phyloP scores from a whole-genome alignment of 2,797 vertebrate species.

The Pterois miles region DNA sequence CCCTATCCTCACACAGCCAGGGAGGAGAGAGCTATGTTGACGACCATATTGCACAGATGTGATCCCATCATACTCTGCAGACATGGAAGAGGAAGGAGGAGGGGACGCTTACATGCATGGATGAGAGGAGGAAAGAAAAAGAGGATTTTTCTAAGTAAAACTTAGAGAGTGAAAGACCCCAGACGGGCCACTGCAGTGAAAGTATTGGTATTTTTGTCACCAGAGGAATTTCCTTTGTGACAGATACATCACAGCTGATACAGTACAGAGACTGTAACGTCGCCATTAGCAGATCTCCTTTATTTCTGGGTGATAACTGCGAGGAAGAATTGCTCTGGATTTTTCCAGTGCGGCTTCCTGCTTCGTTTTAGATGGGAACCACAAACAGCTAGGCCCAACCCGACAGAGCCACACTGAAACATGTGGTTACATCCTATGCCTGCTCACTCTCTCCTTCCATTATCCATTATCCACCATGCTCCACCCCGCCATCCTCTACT shows the following conservation, averaged over 20 bases:
- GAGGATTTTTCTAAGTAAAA: not conserved
- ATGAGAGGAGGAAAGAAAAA: not conserved
- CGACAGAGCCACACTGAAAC: conserved; percentile 55
- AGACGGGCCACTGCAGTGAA: conserved; percentile 31
- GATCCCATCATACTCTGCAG: conserved; percentile 35
- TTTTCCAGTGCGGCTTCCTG: conserved; percentile 69
- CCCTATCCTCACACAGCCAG: conserved; percentile 48
- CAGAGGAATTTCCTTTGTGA: conserved; percentile 36
- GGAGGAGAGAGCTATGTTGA: conserved; percentile 48
- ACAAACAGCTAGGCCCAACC: conserved; percentile 63
- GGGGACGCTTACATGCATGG: not conserved
- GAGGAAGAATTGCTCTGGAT: conserved; percentile 51
- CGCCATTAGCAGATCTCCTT: conserved; percentile 38
- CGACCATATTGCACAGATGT: conserved; percentile 58
- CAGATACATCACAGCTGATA: conserved; percentile 35
- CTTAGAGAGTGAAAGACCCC: conserved; percentile 28
- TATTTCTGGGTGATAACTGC: conserved; percentile 47
- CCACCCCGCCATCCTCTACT: conserved; percentile 55
- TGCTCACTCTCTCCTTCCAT: conserved; percentile 54
- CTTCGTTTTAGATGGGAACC: conserved; percentile 65
- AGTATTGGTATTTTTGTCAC: conserved; percentile 11
- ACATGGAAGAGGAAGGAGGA: conserved; percentile 32
- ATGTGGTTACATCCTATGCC: conserved; percentile 63
- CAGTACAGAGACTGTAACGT: conserved; percentile 38
- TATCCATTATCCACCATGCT: conserved; percentile 55